Percentiles rank a stretch among this genome's conserved stretches.
phyloP scores from a whole-genome alignment of 2,888 invertebrate genomes.

The Hermodice carunculata region DNA sequence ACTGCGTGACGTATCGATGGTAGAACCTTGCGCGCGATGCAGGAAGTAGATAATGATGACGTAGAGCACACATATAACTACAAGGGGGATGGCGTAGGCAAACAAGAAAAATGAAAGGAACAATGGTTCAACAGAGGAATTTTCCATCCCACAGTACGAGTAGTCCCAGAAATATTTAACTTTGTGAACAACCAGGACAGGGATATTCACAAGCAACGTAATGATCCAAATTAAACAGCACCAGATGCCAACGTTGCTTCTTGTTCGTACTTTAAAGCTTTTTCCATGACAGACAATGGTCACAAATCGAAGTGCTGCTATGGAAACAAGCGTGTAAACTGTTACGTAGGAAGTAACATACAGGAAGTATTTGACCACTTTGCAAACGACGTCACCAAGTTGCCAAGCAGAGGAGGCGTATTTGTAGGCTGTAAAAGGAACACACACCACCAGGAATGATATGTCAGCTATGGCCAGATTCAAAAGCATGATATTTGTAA shows the following conservation, averaged over 20 bases:
- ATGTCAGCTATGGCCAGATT: slow-evolving; percentile 43
- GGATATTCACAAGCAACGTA: slow-evolving; percentile 21
- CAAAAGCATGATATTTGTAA: slow-evolving; percentile 35
- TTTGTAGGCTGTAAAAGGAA: slow-evolving; percentile 38
- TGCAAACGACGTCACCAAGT: slow-evolving; percentile 33
- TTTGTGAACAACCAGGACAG: slow-evolving; percentile 20
- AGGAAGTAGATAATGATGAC: slow-evolving; percentile 23
- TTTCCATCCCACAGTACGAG: slow-evolving; percentile 15
- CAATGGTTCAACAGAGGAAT: slow-evolving; percentile 11
- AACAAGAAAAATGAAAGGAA: slow-evolving; percentile 31
- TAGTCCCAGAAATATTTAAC: slow-evolving; percentile 12
- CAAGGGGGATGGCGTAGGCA: slow-evolving; percentile 31
- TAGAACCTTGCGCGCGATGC: slow-evolving; percentile 13
- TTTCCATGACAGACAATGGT: slow-evolving; percentile 27
- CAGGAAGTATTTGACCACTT: slow-evolving; percentile 35
- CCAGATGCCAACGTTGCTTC: slow-evolving; percentile 19
- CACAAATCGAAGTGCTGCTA: slow-evolving; percentile 38
- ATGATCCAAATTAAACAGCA: slow-evolving; percentile 29
- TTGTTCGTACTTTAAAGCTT: slow-evolving; percentile 11
- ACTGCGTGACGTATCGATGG: slow-evolving; percentile 3
- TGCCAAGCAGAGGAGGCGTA: slow-evolving; percentile 17
- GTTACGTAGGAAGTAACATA: slow-evolving; percentile 41
- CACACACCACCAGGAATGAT: slow-evolving; percentile 40
- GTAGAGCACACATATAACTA: slow-evolving; percentile 29
- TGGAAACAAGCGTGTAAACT: slow-evolving; percentile 41